Evolutionary conservation across 2,797 vertebrate genomes (phyloP), one percentile per base, ranked within the genome.

Genomic region (Channa striata): DNA sequence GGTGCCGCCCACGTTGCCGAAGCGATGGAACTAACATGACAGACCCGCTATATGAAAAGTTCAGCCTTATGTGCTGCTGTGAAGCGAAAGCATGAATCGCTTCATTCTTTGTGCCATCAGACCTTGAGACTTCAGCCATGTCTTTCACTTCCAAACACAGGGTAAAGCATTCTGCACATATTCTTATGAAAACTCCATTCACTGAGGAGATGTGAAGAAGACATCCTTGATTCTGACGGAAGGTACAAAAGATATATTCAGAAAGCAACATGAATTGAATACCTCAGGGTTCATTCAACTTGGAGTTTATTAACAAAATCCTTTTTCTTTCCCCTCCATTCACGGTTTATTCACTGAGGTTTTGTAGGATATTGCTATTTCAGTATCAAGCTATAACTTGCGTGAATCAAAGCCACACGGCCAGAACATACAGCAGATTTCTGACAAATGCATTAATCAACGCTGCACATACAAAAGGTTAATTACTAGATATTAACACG

Each of bases 241-340:
- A 42, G 20, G 25, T 43, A 56, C n/a, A 70, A 59, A 67, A 61
- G 21, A 52, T 46, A 37, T 16, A 59, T 72, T 81, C 47, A 68
- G 30, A 12, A 64, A 9, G n/a, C 11, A 10, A 11, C 11, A 14
- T 33, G 16, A 33, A 49, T 33, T 72, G 33, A 83, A 73, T 59
- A 56, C 47, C 16, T 53, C 25, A 8, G 4, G 7, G 3, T 68
- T 78, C 25, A 72, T 70, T 80, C 23, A 68, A 46, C 2, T 9
- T 14, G 3, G 17, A 57, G 40, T 49, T 65, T 36, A 81, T 80
- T 82, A 60, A 73, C 4, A 68, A 57, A 40, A 52, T 47, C 17
- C 13, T n/a, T 6, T 5, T 25, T 39, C 59, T 16, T 13, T 8
- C 21, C 20, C 58, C 59, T 44, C 62, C 23, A 44, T 6, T 53